Evolutionary conservation across 2,113 vertebrate genomes (phyloP).

Genomic region (Collichthys lucidus): DNA sequence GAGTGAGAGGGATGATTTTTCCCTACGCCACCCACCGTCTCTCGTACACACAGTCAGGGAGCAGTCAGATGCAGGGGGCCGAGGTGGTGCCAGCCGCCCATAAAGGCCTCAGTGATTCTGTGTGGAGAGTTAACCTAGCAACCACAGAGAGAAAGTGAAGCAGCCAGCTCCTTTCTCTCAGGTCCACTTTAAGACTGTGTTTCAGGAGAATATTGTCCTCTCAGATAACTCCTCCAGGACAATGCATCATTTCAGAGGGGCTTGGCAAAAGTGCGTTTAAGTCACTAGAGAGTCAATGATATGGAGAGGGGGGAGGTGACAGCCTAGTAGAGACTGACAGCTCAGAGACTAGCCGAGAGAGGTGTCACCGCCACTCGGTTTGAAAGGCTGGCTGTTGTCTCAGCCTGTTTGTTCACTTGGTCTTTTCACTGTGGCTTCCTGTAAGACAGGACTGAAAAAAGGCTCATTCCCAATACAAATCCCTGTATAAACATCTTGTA

Average conservation of each 20-base stretch:
- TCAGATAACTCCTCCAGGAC: constrained; percentile 76
- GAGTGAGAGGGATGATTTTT: constrained; percentile 72
- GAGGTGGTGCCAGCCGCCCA: constrained; percentile 73
- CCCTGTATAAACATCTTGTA: constrained; percentile 56
- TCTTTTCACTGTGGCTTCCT: constrained; percentile 64
- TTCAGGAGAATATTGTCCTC: constrained; percentile 72
- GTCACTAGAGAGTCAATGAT: constrained; percentile 78
- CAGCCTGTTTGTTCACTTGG: constrained; percentile 56
- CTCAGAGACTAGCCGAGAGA: constrained; percentile 62
- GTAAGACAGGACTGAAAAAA: constrained; percentile 34
- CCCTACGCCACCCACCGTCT: constrained; percentile 50
- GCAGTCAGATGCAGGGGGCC: constrained; percentile 58
- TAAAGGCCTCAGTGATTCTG: constrained; percentile 79
- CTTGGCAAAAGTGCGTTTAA: constrained; percentile 73
- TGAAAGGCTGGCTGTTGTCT: constrained; percentile 68
- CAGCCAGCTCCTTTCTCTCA: constrained; percentile 70
- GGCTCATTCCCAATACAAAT: constrained; percentile 54
- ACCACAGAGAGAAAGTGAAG: constrained; percentile 80
- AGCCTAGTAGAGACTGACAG: constrained; percentile 61
- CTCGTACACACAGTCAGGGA: constrained; percentile 48
- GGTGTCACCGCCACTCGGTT: constrained; percentile 67
- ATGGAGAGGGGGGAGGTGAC: constrained; percentile 71
- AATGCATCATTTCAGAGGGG: constrained; percentile 75
- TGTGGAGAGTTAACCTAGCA: constrained; percentile 77
- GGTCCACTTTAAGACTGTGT: constrained; percentile 65